A percentile compares a stretch with the other conserved stretches of the same genome.
Conservation (phyloP, 30 jellyfish, hydroid and myxozoan genomes). For the Hydractinia echinata region DNA sequence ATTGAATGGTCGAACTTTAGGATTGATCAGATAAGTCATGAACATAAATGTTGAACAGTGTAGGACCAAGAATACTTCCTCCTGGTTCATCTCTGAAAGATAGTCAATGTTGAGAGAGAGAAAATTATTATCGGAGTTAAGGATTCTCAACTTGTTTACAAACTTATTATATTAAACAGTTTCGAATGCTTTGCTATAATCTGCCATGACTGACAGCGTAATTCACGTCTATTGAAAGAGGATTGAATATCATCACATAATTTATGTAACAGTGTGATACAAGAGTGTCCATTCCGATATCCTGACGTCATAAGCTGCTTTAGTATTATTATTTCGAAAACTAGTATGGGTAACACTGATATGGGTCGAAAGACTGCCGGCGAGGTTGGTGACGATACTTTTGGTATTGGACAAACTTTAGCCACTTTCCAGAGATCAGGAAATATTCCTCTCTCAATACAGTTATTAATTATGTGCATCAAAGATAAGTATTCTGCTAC, state of each 20-base stretch:
- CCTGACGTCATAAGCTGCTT: background rate
- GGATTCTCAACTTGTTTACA: no score
- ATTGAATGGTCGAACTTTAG: no score
- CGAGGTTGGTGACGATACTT: background rate
- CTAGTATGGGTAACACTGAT: background rate
- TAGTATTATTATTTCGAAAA: background rate
- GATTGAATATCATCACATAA: constrained; percentile 4
- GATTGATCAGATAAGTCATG: no score
- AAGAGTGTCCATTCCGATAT: background rate
- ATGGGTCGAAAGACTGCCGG: background rate
- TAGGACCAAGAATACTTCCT: no score
- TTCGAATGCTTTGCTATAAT: background rate
- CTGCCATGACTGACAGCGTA: constrained; percentile 2
- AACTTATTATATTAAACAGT: background rate
- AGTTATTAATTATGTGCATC: background rate
- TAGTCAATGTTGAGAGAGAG: no score
- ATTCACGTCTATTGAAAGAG: background rate
- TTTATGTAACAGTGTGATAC: background rate
- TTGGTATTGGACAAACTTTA: background rate
- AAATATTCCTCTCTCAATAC: background rate
- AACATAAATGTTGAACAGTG: no score
- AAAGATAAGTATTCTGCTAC: background rate
- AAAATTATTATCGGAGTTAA: no score
- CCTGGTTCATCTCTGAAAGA: no score
- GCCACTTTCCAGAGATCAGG: background rate